phyloP scores from a whole-genome alignment of 2,797 vertebrate genomes.

The Spheniscus humboldti region DNA sequence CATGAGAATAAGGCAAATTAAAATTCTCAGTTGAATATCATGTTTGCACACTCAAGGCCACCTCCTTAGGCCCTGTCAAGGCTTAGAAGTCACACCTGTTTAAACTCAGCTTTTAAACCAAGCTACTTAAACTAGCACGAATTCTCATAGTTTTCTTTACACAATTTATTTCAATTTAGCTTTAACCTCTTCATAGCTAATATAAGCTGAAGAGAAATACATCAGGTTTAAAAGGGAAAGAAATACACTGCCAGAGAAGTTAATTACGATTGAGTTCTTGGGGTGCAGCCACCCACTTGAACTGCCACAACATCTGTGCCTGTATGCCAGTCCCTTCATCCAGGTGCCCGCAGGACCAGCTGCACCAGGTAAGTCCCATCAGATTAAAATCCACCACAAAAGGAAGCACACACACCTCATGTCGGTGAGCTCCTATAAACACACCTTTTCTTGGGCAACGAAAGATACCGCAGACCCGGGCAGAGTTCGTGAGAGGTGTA shows the following conservation, averaged over 20 bases:
- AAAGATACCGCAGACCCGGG: neutral
- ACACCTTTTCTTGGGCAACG: neutral
- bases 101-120: neutral
- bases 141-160: neutral
- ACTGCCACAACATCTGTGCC: neutral
- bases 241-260: neutral
- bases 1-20: conserved; percentile 15
- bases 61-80: neutral
- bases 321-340: neutral
- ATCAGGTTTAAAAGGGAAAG: neutral
- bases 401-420: neutral
- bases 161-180: neutral
- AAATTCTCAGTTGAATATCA: neutral
- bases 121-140: neutral
- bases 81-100: neutral
- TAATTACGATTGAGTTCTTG: neutral
- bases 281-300: neutral
- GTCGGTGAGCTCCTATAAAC: neutral
- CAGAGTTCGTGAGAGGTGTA: neutral
- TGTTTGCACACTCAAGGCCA: neutral
- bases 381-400: neutral
- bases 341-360: neutral
- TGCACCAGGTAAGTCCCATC: neutral
- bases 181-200: neutral
- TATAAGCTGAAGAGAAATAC: neutral